phyloP scores from a whole-genome alignment of 2,888 invertebrate genomes.

The Homarus gammarus region DNA sequence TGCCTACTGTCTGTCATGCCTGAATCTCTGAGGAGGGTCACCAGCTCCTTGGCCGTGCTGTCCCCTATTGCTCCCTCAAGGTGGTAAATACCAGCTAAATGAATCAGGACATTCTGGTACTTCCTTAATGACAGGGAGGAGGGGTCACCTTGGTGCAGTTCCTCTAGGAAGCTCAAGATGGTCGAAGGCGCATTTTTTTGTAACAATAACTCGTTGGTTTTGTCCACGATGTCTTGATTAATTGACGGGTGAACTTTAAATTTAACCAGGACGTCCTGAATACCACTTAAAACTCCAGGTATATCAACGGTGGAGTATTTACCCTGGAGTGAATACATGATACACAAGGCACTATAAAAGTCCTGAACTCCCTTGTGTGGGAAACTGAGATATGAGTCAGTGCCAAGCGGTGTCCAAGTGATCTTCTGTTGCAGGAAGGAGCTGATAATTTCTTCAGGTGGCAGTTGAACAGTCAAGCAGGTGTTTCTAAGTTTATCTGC shows the following conservation, averaged over 20 bases:
- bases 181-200: no score
- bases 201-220: no score
- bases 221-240: no score
- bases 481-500: background rate
- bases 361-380: slow-evolving; percentile 54
- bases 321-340: background rate
- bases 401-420: slow-evolving; percentile 7
- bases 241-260: no score
- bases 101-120: slow-evolving; percentile 21
- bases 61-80: no score
- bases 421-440: slow-evolving; percentile 36
- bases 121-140: background rate
- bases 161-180: background rate
- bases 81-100: slow-evolving; percentile 26
- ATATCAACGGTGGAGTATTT: no score
- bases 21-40: background rate
- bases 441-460: slow-evolving; percentile 7
- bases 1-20: slow-evolving; percentile 5
- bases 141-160: background rate
- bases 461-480: background rate
- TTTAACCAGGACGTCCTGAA: no score
- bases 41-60: no score
- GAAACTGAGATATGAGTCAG: background rate
- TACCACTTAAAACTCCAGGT: background rate
- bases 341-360: slow-evolving; percentile 39